Evolutionary conservation across 2,113 vertebrate species (phyloP), one percentile per base, ranked within the genome.

Genomic region (Hyperoodon ampullatus): DNA sequence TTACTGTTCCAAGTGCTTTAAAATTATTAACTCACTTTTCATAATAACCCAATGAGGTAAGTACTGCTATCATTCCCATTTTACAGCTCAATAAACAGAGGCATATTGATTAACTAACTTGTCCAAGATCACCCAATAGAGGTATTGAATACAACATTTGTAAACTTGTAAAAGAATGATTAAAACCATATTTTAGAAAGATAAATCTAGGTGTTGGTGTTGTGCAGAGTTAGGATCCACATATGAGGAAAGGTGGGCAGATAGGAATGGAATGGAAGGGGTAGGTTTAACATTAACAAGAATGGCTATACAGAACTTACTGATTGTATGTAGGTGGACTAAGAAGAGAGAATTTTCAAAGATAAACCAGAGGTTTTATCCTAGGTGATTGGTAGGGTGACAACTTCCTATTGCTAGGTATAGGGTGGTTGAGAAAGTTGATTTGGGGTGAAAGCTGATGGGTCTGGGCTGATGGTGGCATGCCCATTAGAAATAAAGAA

Each of bases 1-100:
- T 42, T 80, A 26, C 53, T 90, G 39, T 91, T 83, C 39, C 77
- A 84, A 94, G 10, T 84, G 24, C 53, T 88, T 90, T 72, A 63
- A 93, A 72, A 61, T 95, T 85, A 53, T 94, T 88, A 90, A 70
- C 33, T 55, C 14, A 30, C 30, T 92, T 96, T 95, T 89, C 42
- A 66, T 77, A 88, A 74, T 26, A 95, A 70, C 23, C 11, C 21
- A 75, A 1, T 63, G 60, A 88, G 28, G 23, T 93, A 50, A 18
- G 13, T 85, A 85, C 28, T 71, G 19, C 93, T 97, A 42, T 53
- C 13, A 68, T 60, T 4, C n/a, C 10, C 8, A 53, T 95, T 94
- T 92, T 83, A 87, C 13, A 86, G 39, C 23, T 70, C 16, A 53
- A 4, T 85, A 72, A 66, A 90, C 72, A 55, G 55, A 90, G n/a